phyloP scores from a whole-genome alignment of 2,113 vertebrate genomes.

The Rattus rattus region DNA sequence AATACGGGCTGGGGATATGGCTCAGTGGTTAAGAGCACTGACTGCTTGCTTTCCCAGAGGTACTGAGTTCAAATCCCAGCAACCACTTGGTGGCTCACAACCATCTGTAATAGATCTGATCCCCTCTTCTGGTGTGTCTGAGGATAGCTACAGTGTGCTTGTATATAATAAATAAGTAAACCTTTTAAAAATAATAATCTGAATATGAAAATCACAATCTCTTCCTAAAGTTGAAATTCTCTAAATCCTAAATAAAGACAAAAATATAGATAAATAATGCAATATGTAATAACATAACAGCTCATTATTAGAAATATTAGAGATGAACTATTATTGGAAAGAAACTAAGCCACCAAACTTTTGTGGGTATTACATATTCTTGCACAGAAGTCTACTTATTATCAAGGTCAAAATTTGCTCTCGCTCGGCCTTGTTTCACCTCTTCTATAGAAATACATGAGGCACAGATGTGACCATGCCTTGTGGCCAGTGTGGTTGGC shows the following conservation, averaged over 20 bases:
- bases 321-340: neutral
- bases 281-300: neutral
- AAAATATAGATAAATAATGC: neutral
- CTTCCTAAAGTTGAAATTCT: neutral
- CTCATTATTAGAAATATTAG: slow-evolving; percentile 20
- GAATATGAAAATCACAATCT: neutral
- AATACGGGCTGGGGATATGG: too few species aligned
- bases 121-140: too few species aligned
- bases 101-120: too few species aligned
- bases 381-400: slow-evolving; percentile 33
- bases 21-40: too few species aligned
- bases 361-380: neutral
- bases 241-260: neutral
- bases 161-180: too few species aligned
- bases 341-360: neutral
- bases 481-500: neutral
- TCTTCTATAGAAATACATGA: neutral
- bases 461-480: neutral
- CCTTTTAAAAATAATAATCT: neutral
- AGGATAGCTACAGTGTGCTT: too few species aligned
- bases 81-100: too few species aligned
- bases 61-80: too few species aligned
- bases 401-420: slow-evolving; percentile 15
- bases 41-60: too few species aligned
- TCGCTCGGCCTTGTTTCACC: neutral